Base-by-base conservation (phyloP, 2,888 invertebrate genomes). In the Dendrolimus houi region DNA sequence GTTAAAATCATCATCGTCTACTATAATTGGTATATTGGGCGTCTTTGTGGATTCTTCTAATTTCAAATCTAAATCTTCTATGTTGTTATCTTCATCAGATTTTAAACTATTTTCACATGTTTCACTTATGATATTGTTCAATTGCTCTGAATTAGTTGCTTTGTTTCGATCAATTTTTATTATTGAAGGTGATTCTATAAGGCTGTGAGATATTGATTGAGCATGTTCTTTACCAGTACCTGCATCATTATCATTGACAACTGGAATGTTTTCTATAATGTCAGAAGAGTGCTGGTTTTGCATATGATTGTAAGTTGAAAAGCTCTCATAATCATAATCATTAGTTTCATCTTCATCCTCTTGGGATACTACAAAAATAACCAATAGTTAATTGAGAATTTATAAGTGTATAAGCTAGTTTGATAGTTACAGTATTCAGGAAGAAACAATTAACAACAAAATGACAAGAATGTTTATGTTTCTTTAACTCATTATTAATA, bases 261-360 rank as follows among this genome's bases (percentile, higher is more conserved):
- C 57, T 55, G 62, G 47, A 9, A 47, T 60, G 54, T 62, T 58
- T 56, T 64, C 62, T 58, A 63, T 66, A 59, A 60, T 62, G 57
- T 66, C 60, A 61, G 62, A 47, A 47, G 47, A 10, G 12, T 59
- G 55, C 58, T 56, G 54, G 78, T 61, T 63, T 78, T 47, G 71
- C 64, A 76, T 80, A 60, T 78, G 71, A 63, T 72, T 76, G 61
- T 74, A 85, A 54, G 79, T 74, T 58, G 83, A 71, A 70, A 78
- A 87, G 64, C 73, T 77, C 58, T 77, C 79, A 74, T 80, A 89
- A 61, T 79, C 79, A 71, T 81, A 90, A 56, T 76, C 77, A 71
- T 74, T 72, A 55, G 75, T 75, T 54, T 85, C 85, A 59, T 86
- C 85, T 59, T 86, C 85, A 60, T 88, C 87, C 60, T 87, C 88